phyloP scores from a whole-genome alignment of 2,888 invertebrate genomes.

The Mycalesis mineus region DNA sequence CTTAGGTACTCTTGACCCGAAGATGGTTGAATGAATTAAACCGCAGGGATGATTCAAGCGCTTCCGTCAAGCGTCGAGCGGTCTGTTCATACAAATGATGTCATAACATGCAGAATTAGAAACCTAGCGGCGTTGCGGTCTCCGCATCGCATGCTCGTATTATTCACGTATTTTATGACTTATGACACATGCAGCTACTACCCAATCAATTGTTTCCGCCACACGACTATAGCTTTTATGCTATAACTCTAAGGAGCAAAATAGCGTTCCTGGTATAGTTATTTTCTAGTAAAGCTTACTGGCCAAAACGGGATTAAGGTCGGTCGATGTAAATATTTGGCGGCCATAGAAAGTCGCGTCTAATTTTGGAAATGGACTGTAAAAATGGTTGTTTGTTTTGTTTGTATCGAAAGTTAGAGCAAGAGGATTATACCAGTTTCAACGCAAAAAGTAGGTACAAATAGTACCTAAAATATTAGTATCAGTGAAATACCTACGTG shows the following conservation, averaged over 20 bases:
- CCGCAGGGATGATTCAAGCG: constrained; percentile 26
- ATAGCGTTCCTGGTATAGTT: not conserved
- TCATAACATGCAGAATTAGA: constrained; percentile 37
- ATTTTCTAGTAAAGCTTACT: constrained; percentile 13
- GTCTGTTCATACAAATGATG: constrained; percentile 35
- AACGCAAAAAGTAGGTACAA: too few species aligned
- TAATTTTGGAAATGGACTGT: constrained; percentile 18
- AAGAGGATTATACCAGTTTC: not conserved
- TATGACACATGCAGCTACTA: constrained; percentile 29
- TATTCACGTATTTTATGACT: constrained; percentile 36
- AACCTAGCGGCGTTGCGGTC: constrained; percentile 30
- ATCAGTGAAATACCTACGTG: too few species aligned
- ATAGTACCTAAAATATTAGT: too few species aligned
- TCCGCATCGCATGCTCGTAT: constrained; percentile 34
- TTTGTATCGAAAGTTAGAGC: constrained; percentile 3
- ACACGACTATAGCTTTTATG: constrained; percentile 15
- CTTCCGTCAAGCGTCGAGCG: constrained; percentile 28
- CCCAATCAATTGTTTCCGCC: constrained; percentile 11
- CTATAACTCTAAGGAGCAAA: constrained; percentile 8
- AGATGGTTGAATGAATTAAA: constrained; percentile 16
- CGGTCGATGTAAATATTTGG: constrained; percentile 26
- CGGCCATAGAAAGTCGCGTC: constrained; percentile 19
- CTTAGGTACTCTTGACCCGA: constrained; percentile 14
- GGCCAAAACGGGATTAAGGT: constrained; percentile 25
- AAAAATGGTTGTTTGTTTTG: not conserved